Percentiles rank a stretch among this genome's conserved stretches.
Conservation (phyloP, 1,140 invertebrate genomes). For the Ptiloglossa arizonensis region DNA sequence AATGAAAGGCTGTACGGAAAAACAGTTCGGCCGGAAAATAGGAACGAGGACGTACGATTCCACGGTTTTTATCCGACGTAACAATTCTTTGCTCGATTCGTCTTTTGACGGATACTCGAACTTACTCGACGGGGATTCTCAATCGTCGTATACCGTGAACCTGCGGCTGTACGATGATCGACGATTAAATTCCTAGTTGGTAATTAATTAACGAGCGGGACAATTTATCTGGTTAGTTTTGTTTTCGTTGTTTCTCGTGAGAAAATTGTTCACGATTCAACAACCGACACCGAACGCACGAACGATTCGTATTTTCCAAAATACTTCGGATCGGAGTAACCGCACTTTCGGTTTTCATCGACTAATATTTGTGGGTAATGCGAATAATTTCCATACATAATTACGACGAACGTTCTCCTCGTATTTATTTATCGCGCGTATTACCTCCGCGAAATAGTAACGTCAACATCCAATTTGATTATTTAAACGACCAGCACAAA, state of each 20-base stretch:
- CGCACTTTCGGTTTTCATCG: background rate
- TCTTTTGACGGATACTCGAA: background rate
- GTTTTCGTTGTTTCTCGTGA: too few relatives aligned
- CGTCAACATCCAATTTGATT: background rate
- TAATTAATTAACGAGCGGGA: too few relatives aligned
- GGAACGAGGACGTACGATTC: background rate
- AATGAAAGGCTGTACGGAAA: constrained; percentile 25
- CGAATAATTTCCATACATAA: background rate
- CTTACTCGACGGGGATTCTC: too few relatives aligned
- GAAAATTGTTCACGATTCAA: too few relatives aligned
- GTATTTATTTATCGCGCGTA: constrained; percentile 1
- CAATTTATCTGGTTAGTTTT: too few relatives aligned
- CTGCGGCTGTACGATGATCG: too few relatives aligned
- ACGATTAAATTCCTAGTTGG: too few relatives aligned
- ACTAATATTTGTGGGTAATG: background rate
- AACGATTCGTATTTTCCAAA: background rate
- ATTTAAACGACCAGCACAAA: constrained; percentile 12
- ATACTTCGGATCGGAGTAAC: background rate
- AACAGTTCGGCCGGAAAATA: constrained; percentile 19
- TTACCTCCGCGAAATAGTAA: background rate
- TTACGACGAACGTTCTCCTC: background rate
- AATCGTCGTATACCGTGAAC: too few relatives aligned
- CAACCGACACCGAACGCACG: too few relatives aligned
- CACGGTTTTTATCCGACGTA: background rate
- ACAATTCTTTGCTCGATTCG: background rate